Evolutionary conservation across 2,113 vertebrate genomes (phyloP).

Genomic region (Archocentrus centrarchus): DNA sequence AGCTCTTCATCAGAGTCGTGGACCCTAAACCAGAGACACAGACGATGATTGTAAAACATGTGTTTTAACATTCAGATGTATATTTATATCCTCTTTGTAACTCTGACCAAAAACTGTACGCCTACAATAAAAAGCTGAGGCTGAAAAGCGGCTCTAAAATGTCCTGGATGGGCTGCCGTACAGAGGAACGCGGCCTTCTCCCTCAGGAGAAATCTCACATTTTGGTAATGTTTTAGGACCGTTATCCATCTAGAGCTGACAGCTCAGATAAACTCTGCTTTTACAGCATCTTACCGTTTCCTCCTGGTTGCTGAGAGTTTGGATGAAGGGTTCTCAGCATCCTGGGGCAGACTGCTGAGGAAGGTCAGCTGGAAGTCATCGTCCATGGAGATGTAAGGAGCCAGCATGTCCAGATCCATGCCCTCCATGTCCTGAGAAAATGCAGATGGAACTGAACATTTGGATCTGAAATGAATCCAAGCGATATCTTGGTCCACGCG

Average conservation of each 20-base stretch:
- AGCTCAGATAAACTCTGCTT: background rate
- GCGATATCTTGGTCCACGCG: too few species aligned
- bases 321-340: background rate
- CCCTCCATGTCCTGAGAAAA: slow-evolving; percentile 66
- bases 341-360: slow-evolving; percentile 59
- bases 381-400: slow-evolving; percentile 94
- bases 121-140: background rate
- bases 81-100: background rate
- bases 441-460: background rate
- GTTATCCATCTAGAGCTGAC: background rate
- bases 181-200: accelerated
- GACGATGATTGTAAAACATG: accelerated
- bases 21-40: slow-evolving; percentile 35
- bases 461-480: too few species aligned
- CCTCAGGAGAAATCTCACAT: background rate
- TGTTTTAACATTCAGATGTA: background rate
- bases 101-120: too few species aligned
- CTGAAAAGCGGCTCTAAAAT: background rate
- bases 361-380: slow-evolving; percentile 90
- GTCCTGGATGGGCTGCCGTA: background rate
- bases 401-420: slow-evolving; percentile 89
- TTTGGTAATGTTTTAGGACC: too few species aligned
- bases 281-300: slow-evolving; percentile 68
- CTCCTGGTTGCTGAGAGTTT: slow-evolving; percentile 25
- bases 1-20: slow-evolving; percentile 47